A percentile compares a stretch with the other conserved stretches of the same genome.
Conservation (phyloP, 2,888 invertebrate genomes). For the Euplagia quadripunctaria region DNA sequence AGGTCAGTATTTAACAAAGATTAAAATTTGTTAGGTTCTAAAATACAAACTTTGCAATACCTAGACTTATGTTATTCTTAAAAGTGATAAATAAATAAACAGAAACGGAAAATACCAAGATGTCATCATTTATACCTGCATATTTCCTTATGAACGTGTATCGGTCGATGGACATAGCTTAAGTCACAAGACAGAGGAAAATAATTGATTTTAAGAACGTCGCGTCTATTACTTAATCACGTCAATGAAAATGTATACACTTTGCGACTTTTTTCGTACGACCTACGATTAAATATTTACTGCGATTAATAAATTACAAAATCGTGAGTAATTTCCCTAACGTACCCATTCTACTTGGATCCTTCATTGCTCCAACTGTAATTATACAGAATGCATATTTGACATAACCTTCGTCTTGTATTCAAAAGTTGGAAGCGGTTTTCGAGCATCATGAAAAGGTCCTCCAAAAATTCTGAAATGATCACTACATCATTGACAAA, state of each 20-base stretch:
- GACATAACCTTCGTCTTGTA: not conserved
- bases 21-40: not conserved
- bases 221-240: not conserved
- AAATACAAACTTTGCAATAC: not conserved
- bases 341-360: too few relatives aligned
- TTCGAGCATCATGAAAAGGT: not conserved
- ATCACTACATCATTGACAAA: not conserved
- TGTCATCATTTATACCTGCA: constrained; percentile 21
- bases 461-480: not conserved
- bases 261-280: too few relatives aligned
- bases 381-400: not conserved
- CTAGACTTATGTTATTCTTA: not conserved
- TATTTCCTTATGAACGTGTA: constrained; percentile 30
- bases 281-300: too few relatives aligned
- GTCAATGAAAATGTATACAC: too few relatives aligned
- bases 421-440: not conserved
- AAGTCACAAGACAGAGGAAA: constrained; percentile 4
- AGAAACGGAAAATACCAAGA: constrained; percentile 34
- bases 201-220: not conserved
- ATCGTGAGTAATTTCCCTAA: too few relatives aligned
- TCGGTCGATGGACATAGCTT: constrained; percentile 16
- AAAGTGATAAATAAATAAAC: not conserved
- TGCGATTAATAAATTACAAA: too few relatives aligned
- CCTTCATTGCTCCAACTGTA: too few relatives aligned
- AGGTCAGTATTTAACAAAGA: too few relatives aligned